phyloP scores from a whole-genome alignment of 2,113 vertebrate genomes.

The Tetrao urogallus region DNA sequence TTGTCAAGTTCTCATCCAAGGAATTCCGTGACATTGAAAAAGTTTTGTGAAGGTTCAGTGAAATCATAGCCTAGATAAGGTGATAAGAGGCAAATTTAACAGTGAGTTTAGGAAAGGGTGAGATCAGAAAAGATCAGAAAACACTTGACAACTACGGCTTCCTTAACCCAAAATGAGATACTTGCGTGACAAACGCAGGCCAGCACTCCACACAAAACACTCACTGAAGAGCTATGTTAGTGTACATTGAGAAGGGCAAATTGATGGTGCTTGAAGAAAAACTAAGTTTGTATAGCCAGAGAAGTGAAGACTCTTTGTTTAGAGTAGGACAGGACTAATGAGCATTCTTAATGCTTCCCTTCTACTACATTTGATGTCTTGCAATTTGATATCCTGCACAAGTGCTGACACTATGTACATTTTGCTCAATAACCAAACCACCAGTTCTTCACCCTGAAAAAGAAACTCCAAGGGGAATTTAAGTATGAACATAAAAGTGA shows the following conservation, averaged over 20 bases:
- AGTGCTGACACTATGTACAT: neutral
- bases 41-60: neutral
- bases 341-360: neutral
- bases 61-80: neutral
- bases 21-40: neutral
- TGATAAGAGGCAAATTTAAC: neutral
- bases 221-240: neutral
- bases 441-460: neutral
- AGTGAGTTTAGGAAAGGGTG: neutral
- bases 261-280: neutral
- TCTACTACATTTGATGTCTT: neutral
- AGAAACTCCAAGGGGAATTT: neutral
- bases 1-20: neutral
- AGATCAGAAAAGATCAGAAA: neutral
- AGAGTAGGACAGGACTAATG: neutral
- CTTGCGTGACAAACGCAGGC: neutral
- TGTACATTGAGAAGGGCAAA: neutral
- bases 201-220: neutral
- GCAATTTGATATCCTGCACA: neutral
- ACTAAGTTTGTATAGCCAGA: neutral
- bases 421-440: neutral
- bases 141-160: neutral
- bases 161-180: neutral
- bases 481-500: conserved; percentile 13
- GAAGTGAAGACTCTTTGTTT: neutral